Conservation (phyloP, 1,140 invertebrate species). For the Eriosoma lanigerum region DNA sequence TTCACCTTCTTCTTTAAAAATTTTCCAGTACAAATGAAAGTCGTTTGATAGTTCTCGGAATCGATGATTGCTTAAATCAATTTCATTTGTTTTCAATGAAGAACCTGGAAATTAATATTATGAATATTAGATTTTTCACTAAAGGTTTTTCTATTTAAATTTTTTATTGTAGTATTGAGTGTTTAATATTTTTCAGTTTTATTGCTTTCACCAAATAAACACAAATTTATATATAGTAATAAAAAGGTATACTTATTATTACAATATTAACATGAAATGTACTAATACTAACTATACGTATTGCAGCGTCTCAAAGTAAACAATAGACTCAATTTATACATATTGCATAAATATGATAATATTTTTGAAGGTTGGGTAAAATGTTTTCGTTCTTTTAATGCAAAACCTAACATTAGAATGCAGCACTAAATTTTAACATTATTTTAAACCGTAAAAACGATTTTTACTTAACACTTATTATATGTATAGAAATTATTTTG, state of each 20-base stretch:
- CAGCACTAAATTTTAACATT: neutral
- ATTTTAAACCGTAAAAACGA: neutral
- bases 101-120: conserved; percentile 62
- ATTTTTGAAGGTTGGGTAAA: neutral
- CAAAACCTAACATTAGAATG: neutral
- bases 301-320: neutral
- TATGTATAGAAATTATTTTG: no score
- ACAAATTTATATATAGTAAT: neutral
- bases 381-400: neutral
- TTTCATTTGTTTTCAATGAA: conserved; percentile 64
- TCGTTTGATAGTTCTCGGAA: conserved; percentile 70
- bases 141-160: no score
- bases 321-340: conserved; percentile 33
- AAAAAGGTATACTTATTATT: neutral
- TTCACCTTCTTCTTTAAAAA: conserved; percentile 77
- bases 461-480: no score
- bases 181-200: neutral
- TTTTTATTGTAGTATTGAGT: neutral
- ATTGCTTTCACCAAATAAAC: conserved; percentile 2
- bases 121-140: no score
- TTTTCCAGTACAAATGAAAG: conserved; percentile 79
- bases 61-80: conserved; percentile 70
- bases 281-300: neutral
- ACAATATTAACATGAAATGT: neutral
- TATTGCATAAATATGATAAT: conserved; percentile 26